Conservation (phyloP, 2,888 invertebrate genomes). For the Lysandra bellargus region DNA sequence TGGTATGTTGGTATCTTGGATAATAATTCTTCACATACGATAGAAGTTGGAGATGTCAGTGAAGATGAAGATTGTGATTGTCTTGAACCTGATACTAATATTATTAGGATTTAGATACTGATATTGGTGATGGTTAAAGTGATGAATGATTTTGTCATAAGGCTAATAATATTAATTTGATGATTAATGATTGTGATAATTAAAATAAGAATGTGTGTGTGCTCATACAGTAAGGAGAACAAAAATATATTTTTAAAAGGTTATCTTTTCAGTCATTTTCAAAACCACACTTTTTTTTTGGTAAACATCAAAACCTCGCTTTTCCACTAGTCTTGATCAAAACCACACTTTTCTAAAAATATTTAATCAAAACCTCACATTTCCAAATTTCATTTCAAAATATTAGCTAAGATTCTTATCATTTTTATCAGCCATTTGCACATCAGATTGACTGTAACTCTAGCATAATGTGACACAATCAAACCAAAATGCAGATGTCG, state of each 20-base stretch:
- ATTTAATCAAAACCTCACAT: neutral
- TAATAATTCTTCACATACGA: constrained; percentile 10
- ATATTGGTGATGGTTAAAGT: constrained; percentile 24
- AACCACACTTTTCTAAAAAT: constrained; percentile 13
- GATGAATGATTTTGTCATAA: constrained; percentile 1
- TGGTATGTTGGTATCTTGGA: constrained; percentile 35
- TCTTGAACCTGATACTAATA: constrained; percentile 25
- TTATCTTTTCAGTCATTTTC: no score
- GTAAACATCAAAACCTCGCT: no score
- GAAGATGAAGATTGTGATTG: constrained; percentile 27
- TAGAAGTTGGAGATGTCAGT: neutral
- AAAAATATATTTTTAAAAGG: no score
- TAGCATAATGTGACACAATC: neutral
- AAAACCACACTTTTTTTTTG: no score
- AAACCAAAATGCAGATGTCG: constrained; percentile 27
- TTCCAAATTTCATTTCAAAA: constrained; percentile 11
- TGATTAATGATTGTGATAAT: no score
- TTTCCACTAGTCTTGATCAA: constrained; percentile 18
- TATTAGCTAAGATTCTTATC: constrained; percentile 29
- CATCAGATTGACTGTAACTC: no score
- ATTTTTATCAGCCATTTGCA: constrained; percentile 8
- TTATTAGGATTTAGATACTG: constrained; percentile 29
- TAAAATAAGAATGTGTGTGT: no score
- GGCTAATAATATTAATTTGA: no score
- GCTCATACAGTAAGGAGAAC: no score